These are phyloP conservation scores for Oryzias javanicus DNA, from an alignment of 2,113 vertebrate genomes.

Conservation along the genomic window DNA sequence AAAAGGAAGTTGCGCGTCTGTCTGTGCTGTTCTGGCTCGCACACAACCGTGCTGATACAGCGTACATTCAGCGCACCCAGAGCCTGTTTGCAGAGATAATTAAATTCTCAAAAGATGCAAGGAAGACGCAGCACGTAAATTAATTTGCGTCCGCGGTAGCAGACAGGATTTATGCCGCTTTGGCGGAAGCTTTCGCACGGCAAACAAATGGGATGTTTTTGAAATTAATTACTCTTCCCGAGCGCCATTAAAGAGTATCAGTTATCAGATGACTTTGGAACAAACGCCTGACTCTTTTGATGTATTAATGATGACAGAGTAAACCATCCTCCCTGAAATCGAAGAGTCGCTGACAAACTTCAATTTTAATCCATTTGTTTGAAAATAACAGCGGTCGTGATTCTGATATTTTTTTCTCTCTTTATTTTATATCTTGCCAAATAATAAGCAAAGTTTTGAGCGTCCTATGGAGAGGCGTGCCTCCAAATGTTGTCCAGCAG, in stretches of 20 bases:
- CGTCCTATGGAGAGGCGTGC: conserved; percentile 29
- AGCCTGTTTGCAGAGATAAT: conserved; percentile 75
- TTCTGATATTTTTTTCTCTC: conserved; percentile 32
- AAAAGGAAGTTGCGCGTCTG: conserved; percentile 24
- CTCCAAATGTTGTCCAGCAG: conserved; percentile 43
- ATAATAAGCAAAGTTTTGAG: conserved; percentile 44
- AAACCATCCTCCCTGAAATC: conserved; percentile 47
- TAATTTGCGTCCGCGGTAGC: conserved; percentile 65
- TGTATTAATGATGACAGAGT: conserved; percentile 72
- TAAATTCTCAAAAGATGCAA: conserved; percentile 73
- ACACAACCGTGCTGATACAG: conserved; percentile 39
- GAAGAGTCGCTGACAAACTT: conserved; percentile 16
- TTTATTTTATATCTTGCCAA: conserved; percentile 26
- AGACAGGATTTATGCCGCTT: conserved; percentile 71
- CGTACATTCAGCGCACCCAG: conserved; percentile 56
- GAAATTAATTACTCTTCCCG: conserved; percentile 71
- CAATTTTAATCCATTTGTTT: conserved; percentile 13
- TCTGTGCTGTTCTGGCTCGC: conserved; percentile 34
- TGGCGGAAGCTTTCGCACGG: conserved; percentile 66
- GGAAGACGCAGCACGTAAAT: conserved; percentile 70
- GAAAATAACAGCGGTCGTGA: conserved; percentile 30
- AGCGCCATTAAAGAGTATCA: conserved; percentile 70
- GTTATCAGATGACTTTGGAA: conserved; percentile 74
- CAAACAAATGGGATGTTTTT: conserved; percentile 74
- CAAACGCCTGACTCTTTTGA: conserved; percentile 68